Conservation (phyloP, 2,888 invertebrate species). For the Dryobota labecula region DNA sequence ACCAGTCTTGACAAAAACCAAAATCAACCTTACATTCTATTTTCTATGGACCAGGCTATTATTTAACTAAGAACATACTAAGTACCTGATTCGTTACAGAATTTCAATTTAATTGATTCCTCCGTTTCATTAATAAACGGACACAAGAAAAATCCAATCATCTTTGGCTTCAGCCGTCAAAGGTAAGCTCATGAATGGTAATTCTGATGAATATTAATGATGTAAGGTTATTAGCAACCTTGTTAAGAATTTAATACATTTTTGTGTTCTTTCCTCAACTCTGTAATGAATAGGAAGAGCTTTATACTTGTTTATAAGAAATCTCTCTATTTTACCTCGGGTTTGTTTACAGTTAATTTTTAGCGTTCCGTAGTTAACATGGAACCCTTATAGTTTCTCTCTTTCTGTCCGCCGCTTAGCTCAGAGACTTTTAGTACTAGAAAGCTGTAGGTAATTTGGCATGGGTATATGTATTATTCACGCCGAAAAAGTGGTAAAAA, state of each 20-base stretch:
- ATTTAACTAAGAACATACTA: conserved; percentile 12
- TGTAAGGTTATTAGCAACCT: conserved; percentile 53
- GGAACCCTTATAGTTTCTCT: not conserved
- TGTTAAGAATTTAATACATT: conserved; percentile 56
- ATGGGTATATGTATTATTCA: too few relatives aligned
- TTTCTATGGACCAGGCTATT: not conserved
- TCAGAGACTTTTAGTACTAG: too few relatives aligned
- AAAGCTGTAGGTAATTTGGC: too few relatives aligned
- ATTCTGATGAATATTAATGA: conserved; percentile 64
- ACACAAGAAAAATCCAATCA: conserved; percentile 52
- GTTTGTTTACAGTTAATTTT: not conserved
- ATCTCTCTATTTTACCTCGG: not conserved
- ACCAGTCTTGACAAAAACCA: not conserved
- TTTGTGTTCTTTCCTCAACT: conserved; percentile 34
- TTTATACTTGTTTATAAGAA: conserved; percentile 21
- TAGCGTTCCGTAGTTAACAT: too few relatives aligned
- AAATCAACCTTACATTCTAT: not conserved
- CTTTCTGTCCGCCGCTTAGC: too few relatives aligned
- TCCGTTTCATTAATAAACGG: conserved; percentile 31
- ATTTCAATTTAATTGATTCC: conserved; percentile 43
- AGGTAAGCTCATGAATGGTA: conserved; percentile 53
- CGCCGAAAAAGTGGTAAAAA: too few relatives aligned
- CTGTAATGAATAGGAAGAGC: conserved; percentile 32
- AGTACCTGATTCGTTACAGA: conserved; percentile 2
- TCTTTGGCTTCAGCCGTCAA: conserved; percentile 45